Base-by-base conservation (phyloP, 2,797 vertebrate genomes). In the Atherinosoma microstoma region DNA sequence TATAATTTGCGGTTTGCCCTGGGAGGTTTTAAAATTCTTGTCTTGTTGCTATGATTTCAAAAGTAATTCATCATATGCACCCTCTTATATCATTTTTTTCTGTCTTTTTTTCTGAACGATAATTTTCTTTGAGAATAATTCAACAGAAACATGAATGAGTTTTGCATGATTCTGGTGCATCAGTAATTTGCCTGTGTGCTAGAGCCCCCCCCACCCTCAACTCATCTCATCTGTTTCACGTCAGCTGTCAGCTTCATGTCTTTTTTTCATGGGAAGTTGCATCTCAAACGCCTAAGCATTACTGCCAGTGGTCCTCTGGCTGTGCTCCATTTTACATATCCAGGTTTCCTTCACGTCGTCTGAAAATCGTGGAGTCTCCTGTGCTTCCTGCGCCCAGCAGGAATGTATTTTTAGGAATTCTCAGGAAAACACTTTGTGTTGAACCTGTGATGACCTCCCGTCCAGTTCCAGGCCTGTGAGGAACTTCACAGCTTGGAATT, bases 401-500 rank as follows among this genome's bases (percentile, higher is more conserved):
- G 89, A 84, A 62, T 65, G 85, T 92, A 89, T 92, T 92, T 92
- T 92, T 89, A 91, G 90, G 84, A 90, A 89, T 91, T 81, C 85
- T 90, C 75, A 68, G 78, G 83, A 93, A 90, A 90, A 87, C 85
- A 84, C 85, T 89, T 77, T 66, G 71, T 82, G 85, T 89, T 93
- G 92, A 94, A 92, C 93, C 79, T 51, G 53, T 35, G 45, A 68
- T 81, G 90, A 94, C 93, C 92, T 88, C 81, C 73, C 86, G 91
- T 86, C 87, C 75, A 86, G 76, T 92, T 90, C 91, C 94, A 92
- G 73, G 78, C 65, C 80, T 72, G 87, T 93, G 92, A 93, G 91
- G 92, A 94, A 95, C 94, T 94, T 95, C 92, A 87, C 94, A 94
- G 89, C 87, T 92, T 92, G 90, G 90, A 92, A 82, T 82, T 80